Conservation (phyloP, 2,797 vertebrate species). For the Sylvilagus floridanus region DNA sequence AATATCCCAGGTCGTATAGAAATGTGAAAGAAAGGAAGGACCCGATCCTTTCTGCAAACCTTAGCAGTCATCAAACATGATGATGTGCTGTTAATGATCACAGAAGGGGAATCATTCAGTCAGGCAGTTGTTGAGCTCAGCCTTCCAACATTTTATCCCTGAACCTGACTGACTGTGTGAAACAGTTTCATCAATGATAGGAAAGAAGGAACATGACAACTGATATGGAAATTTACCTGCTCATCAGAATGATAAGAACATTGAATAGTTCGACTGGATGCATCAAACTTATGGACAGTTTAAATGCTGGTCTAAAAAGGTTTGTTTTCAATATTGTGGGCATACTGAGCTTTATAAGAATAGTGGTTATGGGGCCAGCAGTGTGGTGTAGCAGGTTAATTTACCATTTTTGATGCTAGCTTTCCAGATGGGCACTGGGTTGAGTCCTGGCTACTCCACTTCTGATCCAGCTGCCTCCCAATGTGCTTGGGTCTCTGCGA, state of each 20-base stretch:
- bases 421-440: too few species aligned
- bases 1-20: background rate
- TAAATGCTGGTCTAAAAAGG: background rate
- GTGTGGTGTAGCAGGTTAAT: too few species aligned
- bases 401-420: too few species aligned
- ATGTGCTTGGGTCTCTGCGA: too few species aligned
- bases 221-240: background rate
- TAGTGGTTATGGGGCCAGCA: too few species aligned
- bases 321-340: background rate
- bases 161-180: background rate
- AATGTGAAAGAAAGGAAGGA: background rate
- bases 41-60: background rate
- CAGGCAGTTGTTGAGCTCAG: background rate
- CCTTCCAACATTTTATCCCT: background rate
- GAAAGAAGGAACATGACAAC: background rate
- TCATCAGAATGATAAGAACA: background rate
- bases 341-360: background rate
- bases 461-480: too few species aligned
- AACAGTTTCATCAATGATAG: background rate
- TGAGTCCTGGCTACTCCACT: too few species aligned
- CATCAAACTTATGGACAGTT: background rate
- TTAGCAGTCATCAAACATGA: background rate
- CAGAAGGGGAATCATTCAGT: background rate
- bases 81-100: background rate
- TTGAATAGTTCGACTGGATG: background rate